Evolutionary conservation across 2,888 invertebrate genomes (phyloP).

Genomic region (Eupithecia centaureata): DNA sequence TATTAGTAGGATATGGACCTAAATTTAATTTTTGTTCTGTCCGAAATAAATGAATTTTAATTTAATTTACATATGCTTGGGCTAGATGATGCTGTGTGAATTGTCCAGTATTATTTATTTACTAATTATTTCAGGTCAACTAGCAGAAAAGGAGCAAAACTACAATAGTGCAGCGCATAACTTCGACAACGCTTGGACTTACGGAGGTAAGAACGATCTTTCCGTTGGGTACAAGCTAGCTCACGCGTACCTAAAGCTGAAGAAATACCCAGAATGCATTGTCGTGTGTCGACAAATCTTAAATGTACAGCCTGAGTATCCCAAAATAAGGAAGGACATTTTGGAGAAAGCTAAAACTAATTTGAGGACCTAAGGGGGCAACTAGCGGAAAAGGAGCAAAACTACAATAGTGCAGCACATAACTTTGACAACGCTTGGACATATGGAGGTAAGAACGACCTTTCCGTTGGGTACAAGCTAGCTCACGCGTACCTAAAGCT

Average conservation of each 20-base stretch:
- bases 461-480: constrained; percentile 95
- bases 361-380: constrained; percentile 90
- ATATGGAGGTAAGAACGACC: constrained; percentile 91
- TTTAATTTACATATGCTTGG: too few relatives aligned
- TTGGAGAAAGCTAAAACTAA: constrained; percentile 94
- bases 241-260: constrained; percentile 95
- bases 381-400: constrained; percentile 96
- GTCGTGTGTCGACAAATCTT: constrained; percentile 93
- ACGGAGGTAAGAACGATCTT: constrained; percentile 91
- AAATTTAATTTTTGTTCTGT: too few relatives aligned
- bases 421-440: constrained; percentile 95
- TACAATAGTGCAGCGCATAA: constrained; percentile 92
- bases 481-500: constrained; percentile 96
- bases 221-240: constrained; percentile 96
- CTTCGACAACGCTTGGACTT: constrained; percentile 94
- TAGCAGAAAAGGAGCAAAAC: constrained; percentile 96
- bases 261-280: constrained; percentile 94
- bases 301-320: constrained; percentile 92
- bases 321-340: constrained; percentile 96
- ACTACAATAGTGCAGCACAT: constrained; percentile 91
- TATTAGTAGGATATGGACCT: too few relatives aligned
- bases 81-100: too few relatives aligned
- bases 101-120: too few relatives aligned
- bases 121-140: constrained; percentile 87
- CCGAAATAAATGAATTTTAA: too few relatives aligned